Base-by-base conservation (phyloP, 2,797 vertebrate genomes). In the Labroides dimidiatus region DNA sequence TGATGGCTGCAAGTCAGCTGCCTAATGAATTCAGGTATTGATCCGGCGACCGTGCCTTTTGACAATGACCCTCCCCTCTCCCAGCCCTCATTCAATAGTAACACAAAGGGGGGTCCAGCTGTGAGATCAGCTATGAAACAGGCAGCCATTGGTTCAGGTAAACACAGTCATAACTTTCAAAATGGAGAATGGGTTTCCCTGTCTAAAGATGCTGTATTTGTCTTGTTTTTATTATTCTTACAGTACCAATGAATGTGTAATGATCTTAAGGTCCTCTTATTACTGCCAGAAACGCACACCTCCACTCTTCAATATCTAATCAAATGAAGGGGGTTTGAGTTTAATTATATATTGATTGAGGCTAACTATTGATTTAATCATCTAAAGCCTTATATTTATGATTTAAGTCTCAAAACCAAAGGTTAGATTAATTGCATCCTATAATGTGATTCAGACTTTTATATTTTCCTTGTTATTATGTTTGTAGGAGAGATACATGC, bases 1-100 rank as follows among this genome's bases (percentile, higher is more conserved):
- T 84, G 92, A 93, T 82, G 87, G 76, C 58, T 74, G 64, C 55
- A 76, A 68, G 81, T 93, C 90, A 91, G 91, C 91, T 91, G 89
- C 81, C 84, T 91, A 93, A 92, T 92, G 85, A 93, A 93, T 93
- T 92, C 88, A 90, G 65, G 70, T 94, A 95, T 95, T 90, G 93
- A 95, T 94, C 91, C 56, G 41, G 67, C 8, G 62, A 73, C 87
- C 70, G 54, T 85, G 85, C 78, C 85, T 91, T 89, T 87, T 93
- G 89, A 93, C 87, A 90, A 89, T 92, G 91, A 92, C 87, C 89
- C 87, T 72, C 79, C 72, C 42, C 21, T 80, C 68, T 79, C 75
- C 67, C 69, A 49, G 85, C 77, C 68, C 77, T 87, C 78, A 89
- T 92, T 91, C 88, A 91, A 39, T 15, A 52, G 75, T 64, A 75